Conservation (phyloP, 2,888 invertebrate genomes). For the Onchidella celtica region DNA sequence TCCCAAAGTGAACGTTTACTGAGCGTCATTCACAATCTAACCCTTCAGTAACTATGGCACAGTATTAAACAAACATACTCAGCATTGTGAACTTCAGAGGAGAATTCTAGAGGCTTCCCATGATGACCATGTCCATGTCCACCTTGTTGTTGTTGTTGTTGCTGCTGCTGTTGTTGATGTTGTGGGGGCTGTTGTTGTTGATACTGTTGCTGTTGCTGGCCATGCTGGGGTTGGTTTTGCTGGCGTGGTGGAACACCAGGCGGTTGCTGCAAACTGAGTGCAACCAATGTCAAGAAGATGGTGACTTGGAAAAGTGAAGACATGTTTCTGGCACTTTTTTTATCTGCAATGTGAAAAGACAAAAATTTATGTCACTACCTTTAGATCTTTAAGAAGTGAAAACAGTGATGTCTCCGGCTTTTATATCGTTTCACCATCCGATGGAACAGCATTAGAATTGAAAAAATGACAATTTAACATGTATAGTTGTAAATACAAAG, state of each 20-base stretch:
- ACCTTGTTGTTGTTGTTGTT: neutral
- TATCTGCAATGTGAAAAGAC: too few species aligned
- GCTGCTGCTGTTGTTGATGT: conserved; percentile 56
- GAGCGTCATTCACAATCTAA: too few species aligned
- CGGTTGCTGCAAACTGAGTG: conserved; percentile 42
- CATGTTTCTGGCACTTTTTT: conserved; percentile 4
- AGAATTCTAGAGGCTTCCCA: conserved; percentile 60
- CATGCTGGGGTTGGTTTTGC: conserved; percentile 35
- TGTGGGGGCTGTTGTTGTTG: conserved; percentile 54
- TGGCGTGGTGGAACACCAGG: conserved; percentile 63
- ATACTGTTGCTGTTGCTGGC: conserved; percentile 49
- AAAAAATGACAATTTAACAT: too few species aligned
- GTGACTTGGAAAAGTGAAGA: neutral
- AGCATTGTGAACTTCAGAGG: conserved; percentile 65
- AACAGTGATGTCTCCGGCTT: too few species aligned
- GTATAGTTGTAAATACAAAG: too few species aligned
- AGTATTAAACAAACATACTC: too few species aligned
- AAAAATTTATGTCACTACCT: too few species aligned
- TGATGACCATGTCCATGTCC: conserved; percentile 42
- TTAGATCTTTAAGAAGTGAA: too few species aligned
- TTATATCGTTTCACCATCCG: too few species aligned
- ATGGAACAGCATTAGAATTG: too few species aligned
- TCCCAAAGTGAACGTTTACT: too few species aligned
- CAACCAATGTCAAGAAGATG: conserved; percentile 9
- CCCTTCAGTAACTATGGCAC: too few species aligned